Evolutionary conservation across 2,888 invertebrate genomes (phyloP).

Genomic region (Drosophila pullipes): DNA sequence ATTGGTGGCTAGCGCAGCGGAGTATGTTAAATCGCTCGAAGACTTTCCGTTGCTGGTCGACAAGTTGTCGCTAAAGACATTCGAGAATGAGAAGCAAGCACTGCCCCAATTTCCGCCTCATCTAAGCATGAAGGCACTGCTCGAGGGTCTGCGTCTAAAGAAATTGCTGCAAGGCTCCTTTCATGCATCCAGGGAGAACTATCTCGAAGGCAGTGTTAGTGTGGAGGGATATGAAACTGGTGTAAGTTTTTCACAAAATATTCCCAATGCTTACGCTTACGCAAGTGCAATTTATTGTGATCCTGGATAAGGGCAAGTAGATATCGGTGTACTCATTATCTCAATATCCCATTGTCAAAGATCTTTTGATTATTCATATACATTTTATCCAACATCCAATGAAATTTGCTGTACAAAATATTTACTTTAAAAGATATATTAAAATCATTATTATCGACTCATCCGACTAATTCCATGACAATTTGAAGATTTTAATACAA

Average conservation of each 20-base stretch:
- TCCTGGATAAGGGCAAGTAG: background rate
- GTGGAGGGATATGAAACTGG: constrained; percentile 92
- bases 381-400: background rate
- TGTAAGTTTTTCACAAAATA: constrained; percentile 86
- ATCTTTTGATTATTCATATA: background rate
- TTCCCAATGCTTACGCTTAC: background rate
- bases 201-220: constrained; percentile 94
- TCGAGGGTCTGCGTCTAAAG: constrained; percentile 92
- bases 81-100: constrained; percentile 87
- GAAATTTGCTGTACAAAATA: background rate
- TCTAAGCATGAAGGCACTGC: constrained; percentile 91
- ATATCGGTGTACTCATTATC: background rate
- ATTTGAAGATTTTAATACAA: constrained; percentile 91
- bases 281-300: background rate
- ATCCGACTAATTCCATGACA: background rate
- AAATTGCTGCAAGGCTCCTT: constrained; percentile 92
- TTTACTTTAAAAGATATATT: background rate
- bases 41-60: constrained; percentile 91
- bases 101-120: constrained; percentile 94
- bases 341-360: background rate
- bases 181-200: constrained; percentile 96
- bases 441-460: background rate
- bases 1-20: constrained; percentile 87
- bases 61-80: constrained; percentile 91
- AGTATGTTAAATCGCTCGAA: constrained; percentile 91